phyloP scores from a whole-genome alignment of 2,888 invertebrate genomes.

The Oscheius sp. region DNA sequence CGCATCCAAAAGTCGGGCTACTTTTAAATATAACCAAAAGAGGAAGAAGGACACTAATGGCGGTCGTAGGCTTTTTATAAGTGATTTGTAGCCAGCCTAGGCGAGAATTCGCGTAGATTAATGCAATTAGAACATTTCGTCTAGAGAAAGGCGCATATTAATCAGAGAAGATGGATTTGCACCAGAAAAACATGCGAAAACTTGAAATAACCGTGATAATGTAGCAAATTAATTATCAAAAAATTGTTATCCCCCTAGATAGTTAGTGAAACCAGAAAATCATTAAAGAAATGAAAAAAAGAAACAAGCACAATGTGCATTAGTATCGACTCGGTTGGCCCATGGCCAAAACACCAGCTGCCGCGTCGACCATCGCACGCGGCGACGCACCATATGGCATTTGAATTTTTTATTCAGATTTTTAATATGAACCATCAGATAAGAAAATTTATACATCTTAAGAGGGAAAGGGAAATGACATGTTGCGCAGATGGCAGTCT shows the following conservation, averaged over 20 bases:
- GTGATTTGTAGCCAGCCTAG: constrained; percentile 11
- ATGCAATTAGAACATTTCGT: not conserved
- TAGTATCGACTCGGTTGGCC: constrained; percentile 29
- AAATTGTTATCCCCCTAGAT: not conserved
- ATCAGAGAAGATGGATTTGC: too few species aligned
- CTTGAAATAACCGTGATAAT: not conserved
- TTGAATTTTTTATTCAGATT: not conserved
- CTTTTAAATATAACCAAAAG: not conserved
- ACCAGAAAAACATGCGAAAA: constrained; percentile 1
- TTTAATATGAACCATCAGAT: not conserved
- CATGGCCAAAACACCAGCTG: constrained; percentile 18
- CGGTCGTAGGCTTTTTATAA: constrained; percentile 16
- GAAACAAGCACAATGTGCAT: constrained; percentile 26
- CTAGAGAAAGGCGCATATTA: too few species aligned
- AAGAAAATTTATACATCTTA: not conserved
- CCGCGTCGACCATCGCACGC: constrained; percentile 16
- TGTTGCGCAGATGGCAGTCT: not conserved
- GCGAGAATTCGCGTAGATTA: not conserved
- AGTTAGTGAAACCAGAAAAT: not conserved
- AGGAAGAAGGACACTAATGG: not conserved
- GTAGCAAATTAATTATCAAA: not conserved
- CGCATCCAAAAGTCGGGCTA: not conserved
- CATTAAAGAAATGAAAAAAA: not conserved
- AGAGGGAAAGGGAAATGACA: not conserved
- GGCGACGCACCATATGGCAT: not conserved